Evolutionary conservation across 1,140 invertebrate species (phyloP), one percentile per base, ranked within the genome.

Genomic region (Drosophila erecta): DNA sequence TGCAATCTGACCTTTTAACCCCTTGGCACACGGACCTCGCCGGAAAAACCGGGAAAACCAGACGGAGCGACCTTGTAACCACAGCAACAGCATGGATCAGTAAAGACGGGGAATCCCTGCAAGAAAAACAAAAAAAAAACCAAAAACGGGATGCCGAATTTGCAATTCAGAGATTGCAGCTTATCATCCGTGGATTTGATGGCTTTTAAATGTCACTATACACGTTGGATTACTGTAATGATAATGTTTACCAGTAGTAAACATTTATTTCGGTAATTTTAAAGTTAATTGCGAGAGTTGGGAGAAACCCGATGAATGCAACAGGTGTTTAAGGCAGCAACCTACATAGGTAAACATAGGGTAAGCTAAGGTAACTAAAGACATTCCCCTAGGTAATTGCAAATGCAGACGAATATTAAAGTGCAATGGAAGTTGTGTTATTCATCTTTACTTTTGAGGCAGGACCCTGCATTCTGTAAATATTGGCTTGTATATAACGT

Each of bases 1-100:
- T 89, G 83, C 71, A 87, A 87, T 87, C 79, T 87, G 83, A 87
- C 83, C 83, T 87, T 87, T 87, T 87, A 87, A 87, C 83, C 83
- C 79, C 49, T 66, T 50, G 65, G 54, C 56, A 41, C 67, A 69
- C 41, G 58, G 44, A 44, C 43, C 22, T 11, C 15, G 12, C 40
- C 30, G 27, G 27, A 17, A 33, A 50, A 50, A 33, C 20, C 15
- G n/a, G 0, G 5, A 43, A 47, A 57, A 20, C 17, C 33, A 41
- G 41, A 47, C 50, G 27, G n/a, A 22, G 60, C 83, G 83, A 87
- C 84, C 83, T 89, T 87, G 83, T 87, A 89, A 87, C 83, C 83
- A 87, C 83, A 89, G 83, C 84, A 89, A 89, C 83, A 72, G 30
- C 55, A 49, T 12, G 44, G 30, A 46, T 47, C 46, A 51, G 55